These are phyloP conservation scores for Ptyas mucosa DNA, from an alignment of 2,113 vertebrate genomes.

Conservation along the genomic window DNA sequence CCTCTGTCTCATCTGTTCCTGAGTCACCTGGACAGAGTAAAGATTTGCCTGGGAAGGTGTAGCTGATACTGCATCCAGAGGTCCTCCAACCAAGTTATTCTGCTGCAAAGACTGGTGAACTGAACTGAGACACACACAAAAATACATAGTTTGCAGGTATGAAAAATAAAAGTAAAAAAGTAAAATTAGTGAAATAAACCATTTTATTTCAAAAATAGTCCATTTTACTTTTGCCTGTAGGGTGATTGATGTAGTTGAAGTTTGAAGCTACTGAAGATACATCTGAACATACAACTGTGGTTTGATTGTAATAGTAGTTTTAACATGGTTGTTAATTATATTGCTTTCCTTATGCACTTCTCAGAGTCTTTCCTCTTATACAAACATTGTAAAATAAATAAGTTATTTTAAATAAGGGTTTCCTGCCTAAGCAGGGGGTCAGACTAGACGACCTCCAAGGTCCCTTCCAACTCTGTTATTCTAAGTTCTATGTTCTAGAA, in stretches of 20 bases:
- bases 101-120: constrained; percentile 71
- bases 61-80: constrained; percentile 52
- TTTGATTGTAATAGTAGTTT: neutral
- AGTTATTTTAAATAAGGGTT: neutral
- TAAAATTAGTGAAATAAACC: neutral
- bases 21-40: constrained; percentile 48
- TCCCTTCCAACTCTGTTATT: no score
- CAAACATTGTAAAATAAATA: neutral
- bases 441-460: no score
- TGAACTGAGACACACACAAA: constrained; percentile 48
- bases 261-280: neutral
- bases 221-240: neutral
- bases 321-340: neutral
- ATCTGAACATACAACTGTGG: neutral
- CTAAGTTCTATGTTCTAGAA: neutral
- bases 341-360: neutral
- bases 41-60: constrained; percentile 46
- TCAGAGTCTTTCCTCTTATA: neutral
- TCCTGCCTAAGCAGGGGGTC: no score
- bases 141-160: neutral
- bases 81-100: constrained; percentile 53
- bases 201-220: neutral
- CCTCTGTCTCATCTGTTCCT: constrained; percentile 61
- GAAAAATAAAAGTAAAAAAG: neutral
- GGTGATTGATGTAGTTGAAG: neutral